Base-by-base conservation (phyloP, 2,888 invertebrate species). In the Anaspis maculata region DNA sequence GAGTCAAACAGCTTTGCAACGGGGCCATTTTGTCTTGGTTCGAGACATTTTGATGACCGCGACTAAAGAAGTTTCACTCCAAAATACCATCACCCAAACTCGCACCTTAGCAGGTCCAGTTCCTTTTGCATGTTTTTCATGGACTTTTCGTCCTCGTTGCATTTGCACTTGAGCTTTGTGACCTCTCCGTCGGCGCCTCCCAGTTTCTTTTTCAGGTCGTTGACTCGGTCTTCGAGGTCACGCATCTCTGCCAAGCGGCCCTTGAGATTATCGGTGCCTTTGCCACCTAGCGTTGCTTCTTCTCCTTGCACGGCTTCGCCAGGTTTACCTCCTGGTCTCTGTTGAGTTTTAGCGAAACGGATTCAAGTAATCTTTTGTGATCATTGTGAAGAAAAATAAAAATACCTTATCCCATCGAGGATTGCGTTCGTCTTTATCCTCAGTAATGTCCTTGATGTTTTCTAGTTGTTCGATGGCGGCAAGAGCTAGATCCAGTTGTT, bases 381-480 rank as follows among this genome's bases (percentile, higher is more conserved):
- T n/a, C n/a, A n/a, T n/a, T n/a, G n/a, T n/a, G n/a, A n/a, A n/a
- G n/a, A n/a, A n/a, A n/a, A n/a, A n/a, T n/a, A n/a, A n/a, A n/a
- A n/a, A n/a, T n/a, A n/a, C n/a, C 19, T 19, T 19, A 9, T 19
- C 19, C 19, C 5, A 10, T 11, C 10, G 24, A 5, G 4, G 10
- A 4, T 24, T 24, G 6, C 5, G 24, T 4, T 24, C 24, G 6
- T 47, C 32, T 45, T 44, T 27, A 46, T 44, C 61, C 24, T 51
- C 42, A 7, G 47, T 48, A n/a, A 58, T 51, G 23, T 39, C 45
- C 41, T 54, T 47, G 22, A 57, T 54, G 27, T 45, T 51, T 39
- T 62, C 62, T 27, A 63, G 43, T 37, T 62, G 51, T 37, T 57
- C 52, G 25, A 63, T 46, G 2, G 64, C 60, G 12, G 44, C 34